Base-by-base conservation (phyloP, 1,140 invertebrate genomes). In the Eriocheir sinensis region DNA sequence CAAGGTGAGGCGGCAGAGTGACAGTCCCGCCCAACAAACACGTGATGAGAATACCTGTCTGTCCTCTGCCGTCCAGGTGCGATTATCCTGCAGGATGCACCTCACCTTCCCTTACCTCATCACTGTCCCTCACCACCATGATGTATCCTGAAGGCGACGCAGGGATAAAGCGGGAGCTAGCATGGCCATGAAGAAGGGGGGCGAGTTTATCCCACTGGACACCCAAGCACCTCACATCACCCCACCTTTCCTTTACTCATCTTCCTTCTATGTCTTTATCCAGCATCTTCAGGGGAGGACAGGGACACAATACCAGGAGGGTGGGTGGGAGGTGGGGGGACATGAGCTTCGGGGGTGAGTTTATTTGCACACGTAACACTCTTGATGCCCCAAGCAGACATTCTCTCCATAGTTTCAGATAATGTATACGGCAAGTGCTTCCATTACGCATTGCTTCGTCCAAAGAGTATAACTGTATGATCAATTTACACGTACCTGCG, bases 1-100 rank as follows among this genome's bases (percentile, higher is more conserved):
- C 60, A 72, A 72, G 60, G 60, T 72, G 60, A 72, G 60, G 60
- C 60, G 60, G 60, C 21, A n/a, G 60, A 72, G 60, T 72, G 60
- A 72, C 60, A 72, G 27, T n/a, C 60, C 21, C 27, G 21, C 27
- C 60, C 60, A n/a, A 72, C 21, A n/a, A 72, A 72, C n/a, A 72
- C 60, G 21, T 72, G 60, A 72, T 72, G 60, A 72, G 27, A 72
- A 72, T n/a, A 72, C 48, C 60, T 72, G 60, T 72, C 60, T 72
- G 60, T 72, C 60, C 60, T 72, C 27, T 72, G 8, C 12, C n/a
- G 8, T 4, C 60, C 60, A 72, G 60, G 60, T 72, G 60, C 60
- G 60, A 72, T n/a, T 21, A 27, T 72, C 8, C n/a, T n/a, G 21
- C 60, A 4, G 60, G 60, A 72, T 72, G 60, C n/a, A 4, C 60